Percentiles rank a stretch among this genome's conserved stretches.
Evolutionary conservation across 2,113 vertebrate species (phyloP).

Genomic region (Ageneiosus marmoratus): DNA sequence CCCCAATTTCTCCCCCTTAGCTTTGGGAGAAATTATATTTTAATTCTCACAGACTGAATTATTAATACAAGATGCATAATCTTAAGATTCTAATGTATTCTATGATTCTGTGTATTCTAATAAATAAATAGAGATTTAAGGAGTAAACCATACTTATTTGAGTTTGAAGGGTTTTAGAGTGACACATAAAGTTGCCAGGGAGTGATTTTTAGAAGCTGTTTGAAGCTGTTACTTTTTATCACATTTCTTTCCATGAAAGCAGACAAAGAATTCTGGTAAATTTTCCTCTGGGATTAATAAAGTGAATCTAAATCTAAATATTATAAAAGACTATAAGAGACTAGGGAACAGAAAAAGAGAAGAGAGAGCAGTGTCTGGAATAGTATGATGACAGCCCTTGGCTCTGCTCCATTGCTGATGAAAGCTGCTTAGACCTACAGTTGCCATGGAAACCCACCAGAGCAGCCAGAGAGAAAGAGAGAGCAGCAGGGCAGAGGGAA

Average conservation of each 20-base stretch:
- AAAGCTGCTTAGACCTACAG: slow-evolving; percentile 83
- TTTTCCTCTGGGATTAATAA: background rate
- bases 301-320: background rate
- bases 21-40: background rate
- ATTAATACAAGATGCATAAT: slow-evolving; percentile 8
- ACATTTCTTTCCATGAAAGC: background rate
- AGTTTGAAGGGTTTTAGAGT: background rate
- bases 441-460: slow-evolving; percentile 88
- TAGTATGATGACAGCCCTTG: slow-evolving; percentile 78
- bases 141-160: background rate
- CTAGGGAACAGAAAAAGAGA: slow-evolving; percentile 50
- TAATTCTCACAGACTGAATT: slow-evolving; percentile 6
- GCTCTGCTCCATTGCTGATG: slow-evolving; percentile 84
- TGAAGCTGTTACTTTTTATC: background rate
- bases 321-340: slow-evolving; percentile 7
- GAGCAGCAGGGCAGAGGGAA: slow-evolving; percentile 74
- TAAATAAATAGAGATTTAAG: background rate
- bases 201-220: background rate
- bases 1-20: background rate
- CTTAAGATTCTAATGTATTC: too few relatives aligned
- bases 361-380: slow-evolving; percentile 59
- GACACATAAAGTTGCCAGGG: slow-evolving; percentile 5
- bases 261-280: background rate
- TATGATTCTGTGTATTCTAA: too few relatives aligned
- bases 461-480: slow-evolving; percentile 78